These are phyloP conservation scores for Neosilurus hyrtlii DNA, from an alignment of 2,797 vertebrate species.

Conservation along the genomic window DNA sequence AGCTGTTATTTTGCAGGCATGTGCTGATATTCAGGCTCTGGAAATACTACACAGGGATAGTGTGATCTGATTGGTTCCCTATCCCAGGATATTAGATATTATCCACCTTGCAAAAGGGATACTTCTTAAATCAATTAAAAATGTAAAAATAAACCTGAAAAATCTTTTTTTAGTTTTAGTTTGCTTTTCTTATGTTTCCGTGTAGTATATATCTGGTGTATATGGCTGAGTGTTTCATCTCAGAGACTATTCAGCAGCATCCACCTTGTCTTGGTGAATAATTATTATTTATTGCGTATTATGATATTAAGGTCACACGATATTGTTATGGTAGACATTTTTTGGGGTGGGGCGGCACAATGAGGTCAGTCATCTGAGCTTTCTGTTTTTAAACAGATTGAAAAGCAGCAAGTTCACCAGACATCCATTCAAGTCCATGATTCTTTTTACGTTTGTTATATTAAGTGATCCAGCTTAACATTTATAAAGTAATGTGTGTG, in stretches of 20 bases:
- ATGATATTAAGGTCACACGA: neutral
- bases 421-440: neutral
- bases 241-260: too few relatives aligned
- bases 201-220: too few relatives aligned
- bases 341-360: neutral
- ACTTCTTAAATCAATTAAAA: too few relatives aligned
- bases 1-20: slow-evolving; percentile 30
- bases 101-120: too few relatives aligned
- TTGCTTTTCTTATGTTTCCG: too few relatives aligned
- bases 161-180: too few relatives aligned
- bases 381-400: neutral
- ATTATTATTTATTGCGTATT: neutral
- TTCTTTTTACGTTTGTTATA: neutral
- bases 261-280: too few relatives aligned
- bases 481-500: neutral
- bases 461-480: neutral
- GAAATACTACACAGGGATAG: too few relatives aligned
- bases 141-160: too few relatives aligned
- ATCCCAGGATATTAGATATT: too few relatives aligned
- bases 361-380: neutral
- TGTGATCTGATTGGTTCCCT: too few relatives aligned
- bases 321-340: neutral
- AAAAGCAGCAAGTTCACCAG: neutral
- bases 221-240: too few relatives aligned
- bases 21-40: slow-evolving; percentile 4